phyloP scores from a whole-genome alignment of 2,888 invertebrate genomes.

The Melangyna quadrimaculata region DNA sequence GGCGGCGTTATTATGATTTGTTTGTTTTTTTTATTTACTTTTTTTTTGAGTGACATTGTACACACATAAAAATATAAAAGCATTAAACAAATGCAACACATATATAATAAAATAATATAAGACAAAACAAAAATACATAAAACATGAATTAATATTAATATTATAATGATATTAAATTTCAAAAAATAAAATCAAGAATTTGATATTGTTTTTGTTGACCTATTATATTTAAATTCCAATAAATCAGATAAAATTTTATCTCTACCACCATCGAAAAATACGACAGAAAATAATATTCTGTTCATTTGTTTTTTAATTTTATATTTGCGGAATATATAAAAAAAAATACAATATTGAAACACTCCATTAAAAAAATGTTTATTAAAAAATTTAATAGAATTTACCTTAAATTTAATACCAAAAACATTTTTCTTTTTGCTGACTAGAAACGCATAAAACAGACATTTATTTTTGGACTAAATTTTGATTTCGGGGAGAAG shows the following conservation, averaged over 20 bases:
- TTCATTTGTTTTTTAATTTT: background rate
- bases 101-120: background rate
- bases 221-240: background rate
- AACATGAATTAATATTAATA: background rate
- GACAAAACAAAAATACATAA: background rate
- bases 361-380: background rate
- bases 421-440: slow-evolving; percentile 21
- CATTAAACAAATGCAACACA: slow-evolving; percentile 23
- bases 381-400: slow-evolving; percentile 16
- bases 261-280: slow-evolving; percentile 69
- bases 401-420: slow-evolving; percentile 61
- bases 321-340: background rate
- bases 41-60: slow-evolving; percentile 1
- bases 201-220: slow-evolving; percentile 46
- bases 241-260: background rate
- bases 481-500: background rate
- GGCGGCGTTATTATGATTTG: slow-evolving; percentile 56
- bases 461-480: slow-evolving; percentile 22
- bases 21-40: background rate
- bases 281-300: slow-evolving; percentile 63
- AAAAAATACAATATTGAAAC: background rate
- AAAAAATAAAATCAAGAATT: slow-evolving; percentile 53
- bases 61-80: slow-evolving; percentile 3
- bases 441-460: slow-evolving; percentile 50
- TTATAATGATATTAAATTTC: slow-evolving; percentile 21